Conservation (phyloP, 2,888 invertebrate species). For the Tolmerus cingulatus region DNA sequence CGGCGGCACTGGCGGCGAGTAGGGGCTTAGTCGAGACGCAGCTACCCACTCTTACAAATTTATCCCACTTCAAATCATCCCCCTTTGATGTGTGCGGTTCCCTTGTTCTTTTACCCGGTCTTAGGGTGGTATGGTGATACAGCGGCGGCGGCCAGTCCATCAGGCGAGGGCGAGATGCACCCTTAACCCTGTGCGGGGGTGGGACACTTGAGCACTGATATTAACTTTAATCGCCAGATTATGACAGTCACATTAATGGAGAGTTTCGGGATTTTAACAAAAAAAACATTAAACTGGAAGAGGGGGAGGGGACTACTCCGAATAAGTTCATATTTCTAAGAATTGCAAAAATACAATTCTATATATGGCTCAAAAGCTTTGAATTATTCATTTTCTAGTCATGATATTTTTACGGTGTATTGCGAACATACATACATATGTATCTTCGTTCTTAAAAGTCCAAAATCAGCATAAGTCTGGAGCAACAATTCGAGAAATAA, state of each 20-base stretch:
- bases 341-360: too few species aligned
- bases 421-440: too few species aligned
- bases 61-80: neutral
- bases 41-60: neutral
- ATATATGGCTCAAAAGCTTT: neutral
- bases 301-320: too few species aligned
- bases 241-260: neutral
- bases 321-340: too few species aligned
- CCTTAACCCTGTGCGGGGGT: neutral
- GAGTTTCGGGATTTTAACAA: neutral
- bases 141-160: neutral
- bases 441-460: neutral
- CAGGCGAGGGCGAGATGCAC: neutral
- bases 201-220: neutral
- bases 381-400: neutral
- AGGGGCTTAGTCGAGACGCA: neutral
- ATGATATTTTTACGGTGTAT: neutral
- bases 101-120: neutral
- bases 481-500: too few species aligned
- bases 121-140: neutral
- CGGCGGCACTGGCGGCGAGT: too few species aligned
- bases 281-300: neutral
- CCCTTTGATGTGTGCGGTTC: neutral
- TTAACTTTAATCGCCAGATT: neutral
- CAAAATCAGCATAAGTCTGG: neutral